A percentile compares a stretch with the other conserved stretches of the same genome.
Conservation (phyloP, 1,140 invertebrate species). For the Halesus radiatus region DNA sequence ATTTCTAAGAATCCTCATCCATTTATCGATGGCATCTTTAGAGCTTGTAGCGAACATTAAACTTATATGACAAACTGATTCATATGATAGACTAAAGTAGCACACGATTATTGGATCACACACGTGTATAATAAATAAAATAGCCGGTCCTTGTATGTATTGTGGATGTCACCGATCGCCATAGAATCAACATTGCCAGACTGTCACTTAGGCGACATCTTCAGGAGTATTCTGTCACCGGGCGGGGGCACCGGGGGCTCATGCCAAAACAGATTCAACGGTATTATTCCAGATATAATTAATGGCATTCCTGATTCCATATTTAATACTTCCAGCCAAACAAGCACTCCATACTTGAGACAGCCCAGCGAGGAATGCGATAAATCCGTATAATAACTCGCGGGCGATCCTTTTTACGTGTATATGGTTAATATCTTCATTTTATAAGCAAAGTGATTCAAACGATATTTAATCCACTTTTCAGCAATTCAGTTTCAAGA, state of each 20-base stretch:
- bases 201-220: constrained; percentile 8
- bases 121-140: neutral
- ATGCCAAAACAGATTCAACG: constrained; percentile 2
- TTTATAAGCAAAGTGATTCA: neutral
- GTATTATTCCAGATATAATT: constrained; percentile 26
- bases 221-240: constrained; percentile 7
- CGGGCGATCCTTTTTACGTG: neutral
- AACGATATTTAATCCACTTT: neutral
- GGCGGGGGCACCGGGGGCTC: constrained; percentile 1
- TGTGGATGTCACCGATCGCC: too few relatives aligned
- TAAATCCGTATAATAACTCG: constrained; percentile 10
- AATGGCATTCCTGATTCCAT: constrained; percentile 22
- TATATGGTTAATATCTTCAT: neutral
- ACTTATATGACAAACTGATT: too few relatives aligned
- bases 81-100: too few relatives aligned
- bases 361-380: constrained; percentile 15
- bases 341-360: constrained; percentile 14
- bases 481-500: neutral
- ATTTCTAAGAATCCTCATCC: too few relatives aligned
- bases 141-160: neutral
- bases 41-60: too few relatives aligned
- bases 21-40: too few relatives aligned
- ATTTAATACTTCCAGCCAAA: constrained; percentile 7
- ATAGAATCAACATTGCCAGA: neutral
- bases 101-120: too few relatives aligned